A percentile compares a stretch with the other conserved stretches of the same genome.
Evolutionary conservation across 2,888 invertebrate species (phyloP).

Genomic region (Empis livida): DNA sequence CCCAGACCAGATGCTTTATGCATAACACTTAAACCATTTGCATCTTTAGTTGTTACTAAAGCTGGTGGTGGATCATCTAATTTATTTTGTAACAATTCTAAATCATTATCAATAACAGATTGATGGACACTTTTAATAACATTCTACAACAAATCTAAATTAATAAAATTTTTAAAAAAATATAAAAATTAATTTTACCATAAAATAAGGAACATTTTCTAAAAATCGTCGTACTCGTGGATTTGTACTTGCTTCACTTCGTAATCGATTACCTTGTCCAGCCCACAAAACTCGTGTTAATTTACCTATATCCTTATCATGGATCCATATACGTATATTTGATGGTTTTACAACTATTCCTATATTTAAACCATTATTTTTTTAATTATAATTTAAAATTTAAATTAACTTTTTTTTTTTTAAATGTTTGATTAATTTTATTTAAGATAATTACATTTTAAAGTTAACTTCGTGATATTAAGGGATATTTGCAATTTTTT

Average conservation of each 20-base stretch:
- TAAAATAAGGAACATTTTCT: slow-evolving; percentile 85
- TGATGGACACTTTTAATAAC: slow-evolving; percentile 69
- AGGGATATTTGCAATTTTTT: too few relatives aligned
- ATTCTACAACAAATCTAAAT: slow-evolving; percentile 41
- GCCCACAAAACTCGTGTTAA: slow-evolving; percentile 82
- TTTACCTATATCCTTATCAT: slow-evolving; percentile 76
- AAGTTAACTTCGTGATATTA: too few relatives aligned
- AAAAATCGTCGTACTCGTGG: slow-evolving; percentile 71
- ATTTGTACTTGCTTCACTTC: slow-evolving; percentile 75
- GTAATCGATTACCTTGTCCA: slow-evolving; percentile 72
- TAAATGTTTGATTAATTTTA: too few relatives aligned
- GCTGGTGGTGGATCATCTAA: slow-evolving; percentile 55
- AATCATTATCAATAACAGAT: slow-evolving; percentile 62
- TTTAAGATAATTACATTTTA: too few relatives aligned
- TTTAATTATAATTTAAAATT: slow-evolving; percentile 1
- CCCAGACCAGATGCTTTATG: slow-evolving; percentile 84
- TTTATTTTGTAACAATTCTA: slow-evolving; percentile 53
- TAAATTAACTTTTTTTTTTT: too few relatives aligned
- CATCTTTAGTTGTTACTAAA: slow-evolving; percentile 62
- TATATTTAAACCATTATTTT: slow-evolving; percentile 20
- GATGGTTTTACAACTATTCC: slow-evolving; percentile 70
- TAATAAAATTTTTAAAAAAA: background rate
- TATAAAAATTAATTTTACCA: slow-evolving; percentile 44
- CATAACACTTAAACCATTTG: slow-evolving; percentile 69
- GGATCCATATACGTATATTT: slow-evolving; percentile 91